Evolutionary conservation across 2,797 vertebrate species (phyloP), one percentile per base, ranked within the genome.

Genomic region (Anabacerthia variegaticeps): DNA sequence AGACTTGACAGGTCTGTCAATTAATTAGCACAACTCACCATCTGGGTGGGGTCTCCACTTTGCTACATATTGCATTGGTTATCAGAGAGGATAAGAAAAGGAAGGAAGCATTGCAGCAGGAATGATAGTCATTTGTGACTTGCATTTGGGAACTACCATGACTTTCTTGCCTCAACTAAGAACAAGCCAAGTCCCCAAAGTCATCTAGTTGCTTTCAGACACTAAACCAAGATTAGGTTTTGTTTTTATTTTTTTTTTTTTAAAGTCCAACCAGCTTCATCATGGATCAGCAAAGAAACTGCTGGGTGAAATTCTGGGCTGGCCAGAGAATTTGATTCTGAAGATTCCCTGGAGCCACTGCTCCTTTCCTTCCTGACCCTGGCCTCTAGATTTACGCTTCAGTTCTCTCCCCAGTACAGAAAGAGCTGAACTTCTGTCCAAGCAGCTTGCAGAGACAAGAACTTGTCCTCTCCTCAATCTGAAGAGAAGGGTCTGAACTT

Each of bases 321-420:
- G 28, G 24, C 13, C 36, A 68, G 36, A 76, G n/a, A 92, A 82
- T 69, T 14, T 23, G 14, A 36, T 36, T 46, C 15, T 12, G 3
- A 66, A 46, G 7, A 46, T 26, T 21, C 2, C 5, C 13, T n/a
- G 18, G 3, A 36, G 26, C 4, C 23, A 30, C 21, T 44, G 9
- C 5, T 61, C 7, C 21, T 56, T n/a, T 61, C 7, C 41, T 37
- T 83, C 49, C 37, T 71, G 32, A 30, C 36, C 43, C 36, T 51
- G 14, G 11, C 15, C 34, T 63, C 52, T 44, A 11, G 18, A 56
- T 17, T 48, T 62, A 46, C 0, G 0, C 34, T 71, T n/a, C 10
- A 2, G 11, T 19, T 73, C 9, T 58, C 44, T 34, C 19, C 19
- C 12, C 48, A 69, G 36, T 15, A 58, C 14, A 73, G 41, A 79